These are phyloP conservation scores for Globodera ellingtonae DNA, from an alignment of 1,140 invertebrate species.

Conservation along the genomic window DNA sequence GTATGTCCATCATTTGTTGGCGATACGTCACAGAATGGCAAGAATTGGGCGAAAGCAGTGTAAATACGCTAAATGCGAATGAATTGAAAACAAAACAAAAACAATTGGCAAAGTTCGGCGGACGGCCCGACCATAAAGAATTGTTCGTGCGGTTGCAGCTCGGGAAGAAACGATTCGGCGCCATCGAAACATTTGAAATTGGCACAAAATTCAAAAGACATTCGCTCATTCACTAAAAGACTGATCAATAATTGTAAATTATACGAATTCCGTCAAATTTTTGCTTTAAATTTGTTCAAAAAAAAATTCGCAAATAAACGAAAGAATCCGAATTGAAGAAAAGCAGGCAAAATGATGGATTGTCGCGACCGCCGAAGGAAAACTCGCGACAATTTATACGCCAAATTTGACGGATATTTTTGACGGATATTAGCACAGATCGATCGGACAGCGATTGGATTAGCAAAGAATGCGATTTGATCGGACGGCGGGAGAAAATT, in stretches of 20 bases:
- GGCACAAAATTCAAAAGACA: background rate
- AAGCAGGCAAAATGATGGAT: no score
- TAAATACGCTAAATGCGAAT: background rate
- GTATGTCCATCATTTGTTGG: background rate
- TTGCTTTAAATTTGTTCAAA: no score
- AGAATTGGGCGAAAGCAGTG: background rate
- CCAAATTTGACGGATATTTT: background rate
- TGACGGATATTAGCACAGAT: background rate
- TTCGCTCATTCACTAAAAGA: background rate
- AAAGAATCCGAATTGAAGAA: no score
- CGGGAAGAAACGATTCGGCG: background rate
- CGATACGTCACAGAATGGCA: background rate
- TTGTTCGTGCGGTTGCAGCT: background rate
- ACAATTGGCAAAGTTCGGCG: no score
- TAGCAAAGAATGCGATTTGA: background rate
- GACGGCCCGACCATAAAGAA: background rate
- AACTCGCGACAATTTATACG: background rate
- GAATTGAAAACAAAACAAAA: background rate
- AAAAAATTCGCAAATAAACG: no score
- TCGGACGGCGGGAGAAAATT: background rate
- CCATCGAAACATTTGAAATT: background rate
- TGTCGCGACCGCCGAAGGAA: background rate
- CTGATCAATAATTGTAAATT: no score
- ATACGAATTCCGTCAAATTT: no score
- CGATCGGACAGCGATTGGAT: no score